Percentiles rank a stretch among this genome's conserved stretches.
Evolutionary conservation across 1,140 invertebrate species (phyloP).

Genomic region (Bombus waltoni): DNA sequence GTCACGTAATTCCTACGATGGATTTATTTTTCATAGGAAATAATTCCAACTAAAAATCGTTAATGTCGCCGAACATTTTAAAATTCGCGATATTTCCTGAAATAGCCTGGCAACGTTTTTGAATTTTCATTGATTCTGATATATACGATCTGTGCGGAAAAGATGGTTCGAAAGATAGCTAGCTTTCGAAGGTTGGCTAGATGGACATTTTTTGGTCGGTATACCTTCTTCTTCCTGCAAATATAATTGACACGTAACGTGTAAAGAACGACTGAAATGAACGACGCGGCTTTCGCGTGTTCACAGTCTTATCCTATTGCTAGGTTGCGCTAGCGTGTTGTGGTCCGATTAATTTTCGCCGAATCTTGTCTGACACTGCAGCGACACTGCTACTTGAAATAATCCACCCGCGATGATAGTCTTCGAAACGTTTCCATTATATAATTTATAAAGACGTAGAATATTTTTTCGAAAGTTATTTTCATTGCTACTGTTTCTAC

Average conservation of each 20-base stretch:
- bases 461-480: too few species aligned
- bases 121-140: neutral
- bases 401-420: too few species aligned
- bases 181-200: neutral
- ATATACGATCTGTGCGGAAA: neutral
- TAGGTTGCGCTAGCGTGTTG: neutral
- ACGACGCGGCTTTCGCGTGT: neutral
- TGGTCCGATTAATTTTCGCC: neutral
- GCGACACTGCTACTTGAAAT: neutral
- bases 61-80: neutral
- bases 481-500: too few species aligned
- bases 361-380: neutral
- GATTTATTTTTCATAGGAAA: neutral
- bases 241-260: neutral
- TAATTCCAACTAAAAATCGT: neutral
- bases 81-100: neutral
- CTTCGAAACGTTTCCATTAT: neutral
- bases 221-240: neutral
- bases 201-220: neutral
- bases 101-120: neutral
- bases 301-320: neutral
- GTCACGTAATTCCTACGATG: neutral
- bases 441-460: too few species aligned
- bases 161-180: too few species aligned
- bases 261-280: neutral